These are phyloP conservation scores for Girardia tigrina DNA, from an alignment of 2,888 invertebrate species.

Conservation along the genomic window DNA sequence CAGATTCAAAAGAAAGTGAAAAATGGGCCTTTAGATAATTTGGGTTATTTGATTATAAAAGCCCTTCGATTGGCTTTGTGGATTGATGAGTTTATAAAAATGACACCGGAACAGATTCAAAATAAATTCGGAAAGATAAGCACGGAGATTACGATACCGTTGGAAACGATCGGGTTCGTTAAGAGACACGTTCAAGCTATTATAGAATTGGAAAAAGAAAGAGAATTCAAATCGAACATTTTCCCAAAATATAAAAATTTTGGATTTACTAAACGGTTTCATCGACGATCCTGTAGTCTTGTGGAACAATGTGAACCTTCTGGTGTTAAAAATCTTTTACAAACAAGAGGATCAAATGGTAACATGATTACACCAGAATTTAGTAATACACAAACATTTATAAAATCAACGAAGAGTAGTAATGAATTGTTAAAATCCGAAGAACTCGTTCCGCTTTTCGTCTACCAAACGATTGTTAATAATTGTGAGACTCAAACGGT, in stretches of 20 bases:
- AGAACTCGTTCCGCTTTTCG: not conserved
- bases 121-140: not conserved
- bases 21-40: constrained; percentile 29
- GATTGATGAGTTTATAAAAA: constrained; percentile 7
- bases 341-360: not conserved
- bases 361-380: not conserved
- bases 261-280: not conserved
- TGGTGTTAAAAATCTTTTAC: constrained; percentile 7
- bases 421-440: not conserved
- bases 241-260: not conserved
- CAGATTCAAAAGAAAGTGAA: constrained; percentile 24
- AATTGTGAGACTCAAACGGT: constrained; percentile 24
- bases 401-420: not conserved
- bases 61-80: not conserved
- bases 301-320: not conserved
- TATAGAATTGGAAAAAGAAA: constrained; percentile 19
- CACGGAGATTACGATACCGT: not conserved
- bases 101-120: not conserved
- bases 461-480: constrained; percentile 21
- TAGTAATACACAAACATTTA: not conserved
- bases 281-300: not conserved
- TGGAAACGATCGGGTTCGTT: not conserved
- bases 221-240: constrained; percentile 6
- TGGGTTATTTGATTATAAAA: constrained; percentile 29
- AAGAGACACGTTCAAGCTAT: constrained; percentile 26